Base-by-base conservation (phyloP, 2,797 vertebrate species). In the Cyclopterus lumpus region DNA sequence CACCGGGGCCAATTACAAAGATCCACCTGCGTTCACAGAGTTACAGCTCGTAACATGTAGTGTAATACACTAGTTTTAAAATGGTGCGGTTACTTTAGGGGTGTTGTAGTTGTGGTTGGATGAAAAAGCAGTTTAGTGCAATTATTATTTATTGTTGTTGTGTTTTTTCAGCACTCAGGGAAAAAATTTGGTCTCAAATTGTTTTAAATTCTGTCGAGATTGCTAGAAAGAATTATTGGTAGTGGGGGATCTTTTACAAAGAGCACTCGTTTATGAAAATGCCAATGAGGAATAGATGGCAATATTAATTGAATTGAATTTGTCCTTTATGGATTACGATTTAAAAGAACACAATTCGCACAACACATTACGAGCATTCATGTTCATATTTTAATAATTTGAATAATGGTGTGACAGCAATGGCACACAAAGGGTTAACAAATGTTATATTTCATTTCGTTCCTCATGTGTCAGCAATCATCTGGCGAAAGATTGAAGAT, bases 1-100 rank as follows among this genome's bases (percentile, higher is more conserved):
- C 82, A 71, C 61, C 74, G 89, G 87, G 79, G 66, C 88, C 89
- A 92, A 89, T 91, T 91, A 89, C 60, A 79, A 67, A 44, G 65
- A 57, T 76, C 57, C 48, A 74, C 70, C 80, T 79, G 80, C 67
- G 76, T 73, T 77, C 61, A 78, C 75, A 78, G 49, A 57, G 61
- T 72, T 63, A 24, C 63, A 72, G 68, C 60, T 67, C 44, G 34
- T 53, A 63, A 80, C 40, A 59, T 59, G 3, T 22, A 34, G 44
- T 54, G 64, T 80, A 67, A 81, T 80, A 67, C 55, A 79, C 63
- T n/a, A 40, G 40, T 75, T 51, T 70, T 44, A 42, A 49, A 71
- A 59, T 57, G 15, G 15, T 73, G 60, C 66, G 54, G 69, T 84
- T 67, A 83, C 81, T 80, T 81, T 55, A 57, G 55, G 70, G 42